Percentiles rank a stretch among this genome's conserved stretches.
phyloP scores from a whole-genome alignment of 2,888 invertebrate species.

The Epicampocera succincta region DNA sequence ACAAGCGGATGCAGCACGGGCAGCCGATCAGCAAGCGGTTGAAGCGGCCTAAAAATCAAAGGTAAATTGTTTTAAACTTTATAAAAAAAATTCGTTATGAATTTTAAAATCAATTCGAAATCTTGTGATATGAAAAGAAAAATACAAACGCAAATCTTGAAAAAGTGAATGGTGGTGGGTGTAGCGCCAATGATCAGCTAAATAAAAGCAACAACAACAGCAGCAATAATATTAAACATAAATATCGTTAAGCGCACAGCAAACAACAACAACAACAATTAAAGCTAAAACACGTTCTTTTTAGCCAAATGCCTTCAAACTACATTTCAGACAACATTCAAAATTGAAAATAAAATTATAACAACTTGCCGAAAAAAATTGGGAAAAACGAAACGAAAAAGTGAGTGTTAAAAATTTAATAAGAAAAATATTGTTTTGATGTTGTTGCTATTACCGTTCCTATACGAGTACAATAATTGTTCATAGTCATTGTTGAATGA shows the following conservation, averaged over 20 bases:
- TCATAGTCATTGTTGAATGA: conserved; percentile 56
- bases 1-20: neutral
- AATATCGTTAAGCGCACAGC: conserved; percentile 45
- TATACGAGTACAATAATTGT: too few species aligned
- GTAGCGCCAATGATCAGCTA: conserved; percentile 50
- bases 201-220: neutral
- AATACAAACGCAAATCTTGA: neutral
- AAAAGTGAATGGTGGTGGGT: conserved; percentile 62
- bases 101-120: conserved; percentile 44
- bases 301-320: conserved; percentile 43
- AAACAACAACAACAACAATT: neutral
- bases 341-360: conserved; percentile 11
- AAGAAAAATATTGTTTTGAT: conserved; percentile 18
- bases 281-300: conserved; percentile 34
- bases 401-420: conserved; percentile 42
- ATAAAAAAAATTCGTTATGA: conserved; percentile 12
- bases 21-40: neutral
- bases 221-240: neutral
- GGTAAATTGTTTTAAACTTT: conserved; percentile 50
- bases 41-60: conserved; percentile 41
- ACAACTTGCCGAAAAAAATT: conserved; percentile 9
- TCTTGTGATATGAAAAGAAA: conserved; percentile 51
- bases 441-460: conserved; percentile 47
- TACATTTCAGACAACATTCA: conserved; percentile 37
- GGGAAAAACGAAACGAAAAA: conserved; percentile 10